Base-by-base conservation (phyloP, 2,113 vertebrate species). In the Peucedramus taeniatus region DNA sequence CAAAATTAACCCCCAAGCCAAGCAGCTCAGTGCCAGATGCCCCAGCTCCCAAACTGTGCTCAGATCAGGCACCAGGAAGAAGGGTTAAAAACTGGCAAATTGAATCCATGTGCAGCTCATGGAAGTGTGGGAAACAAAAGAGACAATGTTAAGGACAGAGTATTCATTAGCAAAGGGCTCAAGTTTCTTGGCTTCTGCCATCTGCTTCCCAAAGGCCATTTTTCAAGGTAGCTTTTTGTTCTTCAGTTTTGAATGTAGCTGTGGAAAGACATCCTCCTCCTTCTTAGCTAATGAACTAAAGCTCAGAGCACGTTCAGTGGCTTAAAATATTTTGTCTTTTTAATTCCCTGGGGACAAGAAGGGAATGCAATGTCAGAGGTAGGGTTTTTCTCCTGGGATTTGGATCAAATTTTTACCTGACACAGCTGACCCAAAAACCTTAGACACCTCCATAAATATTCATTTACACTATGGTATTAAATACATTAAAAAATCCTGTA, bases 211-310 rank as follows among this genome's bases (percentile, higher is more conserved):
- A 75, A 78, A 53, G 80, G 86, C 83, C 92, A 88, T 96, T 95
- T 95, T 93, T 96, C 94, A 93, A 97, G 94, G 96, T 87, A 93
- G 90, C 72, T 95, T 95, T 97, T 96, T 96, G 93, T 96, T 96
- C 92, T 84, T 57, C 15, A 49, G 44, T 87, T 89, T 82, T 81
- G 71, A 89, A 91, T 65, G 42, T 10, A 76, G 87, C 70, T 35
- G 37, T 76, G 85, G 72, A 95, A 95, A 89, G 92, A 86, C 79
- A 90, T 83, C 86, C 54, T 64, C 23, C 49, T 83, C 85, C 69
- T 69, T 57, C 51, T 91, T 10, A 84, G 86, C 68, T 71, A 86
- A 72, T 0, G 0, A 94, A 81, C 79, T 89, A 66, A 83, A 85
- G 65, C 83, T 95, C 60, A 49, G 80, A 64, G 87, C 85, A 82